phyloP scores from a whole-genome alignment of 1,140 invertebrate species.

The Neodiprion fabricii region DNA sequence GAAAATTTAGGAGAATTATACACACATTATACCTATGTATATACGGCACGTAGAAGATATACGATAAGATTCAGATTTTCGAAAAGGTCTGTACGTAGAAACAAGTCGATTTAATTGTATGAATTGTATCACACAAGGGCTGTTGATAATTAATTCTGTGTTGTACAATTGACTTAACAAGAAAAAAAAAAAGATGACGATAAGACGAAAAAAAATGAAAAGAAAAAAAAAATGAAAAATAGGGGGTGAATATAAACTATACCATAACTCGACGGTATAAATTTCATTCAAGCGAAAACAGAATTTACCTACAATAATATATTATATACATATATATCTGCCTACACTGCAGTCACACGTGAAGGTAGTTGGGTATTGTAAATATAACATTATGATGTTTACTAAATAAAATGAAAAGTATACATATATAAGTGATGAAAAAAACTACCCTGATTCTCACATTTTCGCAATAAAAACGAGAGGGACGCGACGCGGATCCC shows the following conservation, averaged over 20 bases:
- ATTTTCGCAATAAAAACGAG: no score
- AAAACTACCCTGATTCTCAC: no score
- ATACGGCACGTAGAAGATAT: no score
- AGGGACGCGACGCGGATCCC: no score
- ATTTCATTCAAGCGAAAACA: neutral
- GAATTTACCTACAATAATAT: neutral
- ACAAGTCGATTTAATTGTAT: neutral
- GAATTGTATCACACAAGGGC: slow-evolving; percentile 5
- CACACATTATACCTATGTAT: no score
- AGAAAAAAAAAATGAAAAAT: neutral
- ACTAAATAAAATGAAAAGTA: slow-evolving; percentile 45
- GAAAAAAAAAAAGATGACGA: neutral
- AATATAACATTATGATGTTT: slow-evolving; percentile 50
- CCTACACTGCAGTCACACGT: slow-evolving; percentile 47
- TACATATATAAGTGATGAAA: neutral
- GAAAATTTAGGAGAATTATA: no score
- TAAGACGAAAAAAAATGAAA: neutral
- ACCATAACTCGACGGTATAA: neutral
- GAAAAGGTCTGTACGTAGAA: neutral
- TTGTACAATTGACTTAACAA: neutral
- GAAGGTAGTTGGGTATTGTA: slow-evolving; percentile 52
- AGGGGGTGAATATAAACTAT: neutral
- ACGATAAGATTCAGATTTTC: neutral
- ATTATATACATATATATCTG: neutral
- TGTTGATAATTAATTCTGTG: neutral